Evolutionary conservation across 1,140 invertebrate species (phyloP), one percentile per base, ranked within the genome.

Genomic region (Apis cerana): DNA sequence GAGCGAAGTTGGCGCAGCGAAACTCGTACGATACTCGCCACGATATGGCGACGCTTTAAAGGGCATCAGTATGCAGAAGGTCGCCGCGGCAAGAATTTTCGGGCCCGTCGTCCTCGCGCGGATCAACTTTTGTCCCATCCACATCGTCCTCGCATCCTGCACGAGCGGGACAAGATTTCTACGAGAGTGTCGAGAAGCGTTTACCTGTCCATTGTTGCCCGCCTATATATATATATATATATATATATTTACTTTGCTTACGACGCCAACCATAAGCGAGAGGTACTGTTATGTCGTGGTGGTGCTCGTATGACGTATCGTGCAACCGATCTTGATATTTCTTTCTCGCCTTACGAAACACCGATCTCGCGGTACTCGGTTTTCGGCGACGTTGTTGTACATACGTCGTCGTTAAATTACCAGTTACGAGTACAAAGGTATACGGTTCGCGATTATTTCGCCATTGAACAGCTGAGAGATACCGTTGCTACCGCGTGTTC

Each of bases 251-350:
- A 87, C 81, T 77, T 84, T 71, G 86, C 54, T 80, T 75, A 72
- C 86, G 76, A 77, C 75, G 65, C 62, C 17, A 80, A 81, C 85
- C 82, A 83, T 84, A 80, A 87, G 54, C 85, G 58, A 84, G 72
- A 87, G 72, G 82, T 87, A 87, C 85, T 87, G 86, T 87, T 87
- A 87, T 80, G 76, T 80, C 61, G 33, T 76, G 59, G 58, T 72
- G 76, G 67, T 86, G 80, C 76, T 58, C 68, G 82, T 58, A 87
- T 87, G 85, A 77, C 81, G 76, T 87, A 87, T 87, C 85, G 52
- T 19, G 48, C 4, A 52, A 48, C 52, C 62, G 68, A 87, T 87
- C 85, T 86, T 61, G 72, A 87, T 87, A 84, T 84, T 87, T 87
- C 72, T 86, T 87, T 87, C 86, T 80, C 85, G 76, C 85, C 72